A percentile compares a stretch with the other conserved stretches of the same genome.
phyloP scores from a whole-genome alignment of 1,140 invertebrate genomes.

The Heliconius hewitsoni region DNA sequence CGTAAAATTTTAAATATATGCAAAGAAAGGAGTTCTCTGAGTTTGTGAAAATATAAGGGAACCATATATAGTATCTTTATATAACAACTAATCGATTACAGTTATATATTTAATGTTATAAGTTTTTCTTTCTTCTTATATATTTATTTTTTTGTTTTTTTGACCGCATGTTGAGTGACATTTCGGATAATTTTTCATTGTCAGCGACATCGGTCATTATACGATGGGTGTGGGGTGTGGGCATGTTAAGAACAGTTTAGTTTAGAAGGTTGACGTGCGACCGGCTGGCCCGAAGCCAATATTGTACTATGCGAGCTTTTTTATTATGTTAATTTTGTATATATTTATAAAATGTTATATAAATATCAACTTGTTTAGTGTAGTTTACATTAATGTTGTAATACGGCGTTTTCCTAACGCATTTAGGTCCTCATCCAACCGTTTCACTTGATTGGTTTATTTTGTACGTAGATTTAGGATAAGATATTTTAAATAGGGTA shows the following conservation, averaged over 20 bases:
- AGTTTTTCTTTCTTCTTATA: background rate
- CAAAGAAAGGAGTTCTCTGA: background rate
- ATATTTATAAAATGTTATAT: background rate
- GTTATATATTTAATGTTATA: background rate
- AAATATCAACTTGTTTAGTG: background rate
- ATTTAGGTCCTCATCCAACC: background rate
- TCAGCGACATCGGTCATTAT: constrained; percentile 24
- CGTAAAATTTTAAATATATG: background rate
- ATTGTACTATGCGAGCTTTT: background rate
- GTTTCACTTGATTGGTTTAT: too few relatives aligned
- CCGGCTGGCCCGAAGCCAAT: constrained; percentile 57
- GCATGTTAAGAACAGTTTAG: constrained; percentile 1
- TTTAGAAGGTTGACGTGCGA: constrained; percentile 56
- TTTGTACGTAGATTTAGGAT: too few relatives aligned
- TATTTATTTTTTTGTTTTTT: background rate
- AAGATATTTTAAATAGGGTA: too few relatives aligned
- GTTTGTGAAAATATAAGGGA: too few relatives aligned
- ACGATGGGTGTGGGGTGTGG: constrained; percentile 16
- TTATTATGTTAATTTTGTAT: background rate
- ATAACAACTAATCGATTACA: background rate
- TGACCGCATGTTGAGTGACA: constrained; percentile 19
- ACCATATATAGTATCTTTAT: too few relatives aligned
- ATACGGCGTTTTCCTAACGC: background rate
- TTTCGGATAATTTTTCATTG: constrained; percentile 30
- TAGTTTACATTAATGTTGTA: background rate